Evolutionary conservation across 2,113 vertebrate genomes (phyloP).

Genomic region (Sorex araneus): DNA sequence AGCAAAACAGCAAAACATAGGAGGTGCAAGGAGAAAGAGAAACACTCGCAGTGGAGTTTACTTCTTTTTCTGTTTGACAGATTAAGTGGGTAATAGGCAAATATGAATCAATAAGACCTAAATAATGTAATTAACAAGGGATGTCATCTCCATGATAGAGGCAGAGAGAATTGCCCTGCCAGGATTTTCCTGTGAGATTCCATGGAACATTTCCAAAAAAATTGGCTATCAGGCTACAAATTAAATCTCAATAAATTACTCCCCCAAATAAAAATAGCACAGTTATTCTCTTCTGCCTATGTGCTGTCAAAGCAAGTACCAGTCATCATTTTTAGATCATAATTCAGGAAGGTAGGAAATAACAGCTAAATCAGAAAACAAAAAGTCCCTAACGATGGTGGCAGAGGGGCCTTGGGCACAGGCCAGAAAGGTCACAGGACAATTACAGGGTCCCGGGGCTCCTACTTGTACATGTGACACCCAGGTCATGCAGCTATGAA

Average conservation of each 20-base stretch:
- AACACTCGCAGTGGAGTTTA: neutral
- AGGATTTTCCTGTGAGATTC: neutral
- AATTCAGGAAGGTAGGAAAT: constrained; percentile 43
- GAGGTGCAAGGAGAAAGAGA: constrained; percentile 12
- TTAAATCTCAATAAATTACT: constrained; percentile 14
- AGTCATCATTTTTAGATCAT: neutral
- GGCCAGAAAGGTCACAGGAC: neutral
- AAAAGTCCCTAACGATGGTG: neutral
- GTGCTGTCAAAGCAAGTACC: neutral
- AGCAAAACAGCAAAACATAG: neutral
- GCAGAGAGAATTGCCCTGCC: neutral
- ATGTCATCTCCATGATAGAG: neutral
- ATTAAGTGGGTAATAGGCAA: constrained; percentile 45
- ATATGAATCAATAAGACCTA: constrained; percentile 10
- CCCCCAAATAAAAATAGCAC: constrained; percentile 18
- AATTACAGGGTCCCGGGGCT: too few species aligned
- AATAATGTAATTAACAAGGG: constrained; percentile 29
- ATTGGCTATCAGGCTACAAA: neutral
- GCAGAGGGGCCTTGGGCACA: too few species aligned
- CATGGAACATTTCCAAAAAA: constrained; percentile 26
- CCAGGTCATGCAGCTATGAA: neutral
- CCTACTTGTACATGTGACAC: neutral
- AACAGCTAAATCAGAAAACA: neutral
- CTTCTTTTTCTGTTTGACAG: constrained; percentile 44
- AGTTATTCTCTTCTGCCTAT: neutral